Percentiles rank a stretch among this genome's conserved stretches.
Conservation (phyloP, 2,113 vertebrate species). For the Oenanthe oenanthe region DNA sequence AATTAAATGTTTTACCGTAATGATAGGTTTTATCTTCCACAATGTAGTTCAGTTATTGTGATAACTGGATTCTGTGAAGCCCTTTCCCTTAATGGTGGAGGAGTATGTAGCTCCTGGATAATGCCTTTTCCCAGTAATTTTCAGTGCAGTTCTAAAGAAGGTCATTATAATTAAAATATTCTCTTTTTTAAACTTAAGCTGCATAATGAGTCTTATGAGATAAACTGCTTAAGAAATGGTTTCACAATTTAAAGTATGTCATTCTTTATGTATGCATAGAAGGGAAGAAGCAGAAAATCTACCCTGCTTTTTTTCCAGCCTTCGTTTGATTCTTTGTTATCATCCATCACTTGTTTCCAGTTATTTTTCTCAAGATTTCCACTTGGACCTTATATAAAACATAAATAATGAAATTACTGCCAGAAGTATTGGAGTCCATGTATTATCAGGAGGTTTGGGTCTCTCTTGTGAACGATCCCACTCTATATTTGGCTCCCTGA, state of each 20-base stretch:
- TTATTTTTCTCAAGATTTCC: neutral
- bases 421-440: neutral
- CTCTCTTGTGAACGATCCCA: too few relatives aligned
- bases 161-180: neutral
- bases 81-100: neutral
- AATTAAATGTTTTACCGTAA: neutral
- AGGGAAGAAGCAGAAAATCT: neutral
- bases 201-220: neutral
- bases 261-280: neutral
- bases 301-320: neutral
- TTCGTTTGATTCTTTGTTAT: neutral
- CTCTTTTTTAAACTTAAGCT: neutral
- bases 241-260: neutral
- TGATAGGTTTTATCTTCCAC: neutral
- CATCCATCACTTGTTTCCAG: neutral
- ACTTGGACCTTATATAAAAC: neutral
- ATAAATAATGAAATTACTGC: neutral
- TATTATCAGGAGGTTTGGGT: fast-evolving
- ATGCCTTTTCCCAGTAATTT: neutral
- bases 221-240: neutral
- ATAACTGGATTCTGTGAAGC: neutral
- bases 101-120: neutral
- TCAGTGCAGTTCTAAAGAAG: neutral
- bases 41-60: neutral
- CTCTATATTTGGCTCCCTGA: neutral